These are phyloP conservation scores for Accipiter virgatus DNA, from an alignment of 2,113 vertebrate species.

Conservation along the genomic window DNA sequence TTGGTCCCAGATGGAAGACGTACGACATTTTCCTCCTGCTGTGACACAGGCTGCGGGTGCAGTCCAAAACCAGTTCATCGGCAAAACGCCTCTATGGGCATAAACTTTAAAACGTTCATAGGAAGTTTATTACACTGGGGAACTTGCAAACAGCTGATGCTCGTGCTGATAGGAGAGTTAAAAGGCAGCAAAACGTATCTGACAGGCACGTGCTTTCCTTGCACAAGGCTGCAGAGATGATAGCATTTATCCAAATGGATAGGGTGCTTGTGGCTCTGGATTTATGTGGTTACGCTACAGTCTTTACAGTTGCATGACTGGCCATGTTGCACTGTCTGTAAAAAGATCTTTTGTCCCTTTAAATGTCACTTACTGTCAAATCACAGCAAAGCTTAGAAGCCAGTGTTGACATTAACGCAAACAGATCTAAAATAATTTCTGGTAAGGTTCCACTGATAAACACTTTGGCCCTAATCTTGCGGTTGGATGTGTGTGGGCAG, in stretches of 20 bases:
- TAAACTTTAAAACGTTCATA: not conserved
- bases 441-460: not conserved
- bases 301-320: not conserved
- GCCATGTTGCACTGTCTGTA: not conserved
- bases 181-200: not conserved
- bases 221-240: not conserved
- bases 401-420: not conserved
- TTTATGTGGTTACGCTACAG: fast-evolving
- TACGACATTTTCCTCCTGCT: not conserved
- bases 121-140: not conserved
- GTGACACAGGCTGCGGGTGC: not conserved
- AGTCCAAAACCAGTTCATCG: not conserved
- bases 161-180: not conserved
- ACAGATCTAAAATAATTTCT: not conserved
- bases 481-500: not conserved
- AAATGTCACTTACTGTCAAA: not conserved
- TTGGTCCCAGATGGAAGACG: not conserved
- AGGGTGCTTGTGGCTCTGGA: not conserved
- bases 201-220: not conserved
- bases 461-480: not conserved
- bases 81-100: not conserved
- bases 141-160: not conserved
- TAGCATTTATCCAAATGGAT: not conserved
- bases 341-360: slow-evolving; percentile 11
- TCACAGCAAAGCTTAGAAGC: not conserved